phyloP scores from a whole-genome alignment of 2,797 vertebrate species.

The Carduelis carduelis region DNA sequence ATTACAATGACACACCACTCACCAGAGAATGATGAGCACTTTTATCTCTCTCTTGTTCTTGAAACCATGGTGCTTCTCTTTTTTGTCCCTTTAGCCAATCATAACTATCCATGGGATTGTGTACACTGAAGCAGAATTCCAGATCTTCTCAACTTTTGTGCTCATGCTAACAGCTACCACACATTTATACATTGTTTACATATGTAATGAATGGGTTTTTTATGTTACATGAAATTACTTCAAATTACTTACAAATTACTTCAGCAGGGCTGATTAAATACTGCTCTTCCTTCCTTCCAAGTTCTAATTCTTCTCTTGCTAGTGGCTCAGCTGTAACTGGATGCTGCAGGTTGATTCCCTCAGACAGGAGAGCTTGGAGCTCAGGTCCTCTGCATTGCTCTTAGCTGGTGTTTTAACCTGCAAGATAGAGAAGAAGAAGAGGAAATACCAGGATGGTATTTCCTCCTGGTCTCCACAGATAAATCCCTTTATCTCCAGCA shows the following conservation, averaged over 20 bases:
- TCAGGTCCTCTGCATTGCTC: rapidly evolving
- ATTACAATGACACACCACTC: not conserved
- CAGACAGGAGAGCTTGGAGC: not conserved
- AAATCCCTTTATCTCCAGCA: not conserved
- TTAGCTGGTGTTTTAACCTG: not conserved
- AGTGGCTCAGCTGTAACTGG: not conserved
- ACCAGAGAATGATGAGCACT: not conserved
- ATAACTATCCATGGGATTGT: not conserved
- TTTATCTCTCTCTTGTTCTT: not conserved
- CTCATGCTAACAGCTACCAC: not conserved
- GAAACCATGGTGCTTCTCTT: not conserved
- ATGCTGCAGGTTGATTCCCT: not conserved
- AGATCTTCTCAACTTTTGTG: not conserved
- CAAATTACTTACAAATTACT: not conserved
- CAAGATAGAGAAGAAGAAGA: not conserved
- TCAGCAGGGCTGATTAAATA: not conserved
- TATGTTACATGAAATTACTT: not conserved
- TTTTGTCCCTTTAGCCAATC: not conserved
- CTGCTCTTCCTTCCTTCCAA: not conserved
- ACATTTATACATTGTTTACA: not conserved
- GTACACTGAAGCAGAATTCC: not conserved
- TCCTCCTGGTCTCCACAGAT: not conserved
- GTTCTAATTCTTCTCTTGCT: not conserved
- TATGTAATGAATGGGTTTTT: not conserved
- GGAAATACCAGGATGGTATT: not conserved